Evolutionary conservation across 2,888 invertebrate genomes (phyloP), one percentile per base, ranked within the genome.

Genomic region (Yponomeuta sedellus): DNA sequence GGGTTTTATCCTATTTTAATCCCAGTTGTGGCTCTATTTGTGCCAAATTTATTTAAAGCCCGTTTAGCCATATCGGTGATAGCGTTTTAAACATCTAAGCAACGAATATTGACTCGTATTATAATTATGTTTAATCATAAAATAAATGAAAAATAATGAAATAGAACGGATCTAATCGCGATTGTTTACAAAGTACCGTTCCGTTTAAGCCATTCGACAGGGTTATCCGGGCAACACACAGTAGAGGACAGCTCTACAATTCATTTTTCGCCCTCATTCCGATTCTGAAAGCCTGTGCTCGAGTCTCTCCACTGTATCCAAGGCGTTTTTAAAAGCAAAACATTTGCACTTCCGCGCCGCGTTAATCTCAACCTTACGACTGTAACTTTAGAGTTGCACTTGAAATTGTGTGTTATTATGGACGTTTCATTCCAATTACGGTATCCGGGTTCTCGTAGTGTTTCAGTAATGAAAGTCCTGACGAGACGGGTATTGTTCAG

Each of bases 321-420:
- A 74, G 80, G 79, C 76, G 75, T 78, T 83, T 83, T 81, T 75
- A 78, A 81, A 82, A 82, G 78, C 77, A 78, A 80, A 79, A 79
- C 76, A 78, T 79, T 79, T 69, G 73, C 73, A 67, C 69, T 69
- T 67, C 62, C 64, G 61, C n/a, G 20, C 2, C 11, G 10, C 69
- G 68, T 66, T 68, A 61, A 71, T 70, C 57, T 66, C 44, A 70
- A 75, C 75, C 69, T 68, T 77, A 73, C 16, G 0, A 0, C 0
- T 6, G 11, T 19, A 28, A 3, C 0, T 63, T 66, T 76, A 80
- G 69, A 70, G 76, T 76, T 70, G 67, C 67, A 66, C 70, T 70
- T 73, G 44, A 62, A 61, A 64, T 67, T 67, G 65, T 64, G 65
- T 62, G 63, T 52, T 61, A 65, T 66, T 69, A 71, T 65, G 68